Evolutionary conservation across 2,888 invertebrate genomes (phyloP).

Genomic region (Ligdia adustata): DNA sequence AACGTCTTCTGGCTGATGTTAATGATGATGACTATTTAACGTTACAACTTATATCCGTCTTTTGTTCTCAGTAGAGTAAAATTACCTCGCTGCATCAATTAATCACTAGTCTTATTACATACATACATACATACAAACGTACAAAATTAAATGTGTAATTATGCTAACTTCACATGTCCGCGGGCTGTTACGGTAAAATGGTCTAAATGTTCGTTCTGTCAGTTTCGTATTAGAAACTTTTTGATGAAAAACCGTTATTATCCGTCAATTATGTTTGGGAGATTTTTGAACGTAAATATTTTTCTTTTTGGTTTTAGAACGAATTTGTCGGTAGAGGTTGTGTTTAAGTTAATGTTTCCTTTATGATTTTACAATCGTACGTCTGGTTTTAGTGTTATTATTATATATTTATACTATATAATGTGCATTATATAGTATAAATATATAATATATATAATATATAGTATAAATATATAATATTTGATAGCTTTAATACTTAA

Average conservation of each 20-base stretch:
- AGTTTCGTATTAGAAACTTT: slow-evolving; percentile 69
- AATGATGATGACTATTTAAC: too few relatives aligned
- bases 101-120: slow-evolving; percentile 33
- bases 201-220: slow-evolving; percentile 64
- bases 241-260: slow-evolving; percentile 74
- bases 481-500: too few relatives aligned
- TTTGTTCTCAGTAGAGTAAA: too few relatives aligned
- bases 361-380: not conserved
- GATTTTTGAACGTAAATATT: slow-evolving; percentile 23
- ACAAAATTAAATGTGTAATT: slow-evolving; percentile 48
- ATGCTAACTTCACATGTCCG: slow-evolving; percentile 42
- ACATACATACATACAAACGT: slow-evolving; percentile 41
- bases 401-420: too few relatives aligned
- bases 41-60: too few relatives aligned
- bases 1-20: too few relatives aligned
- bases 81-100: too few relatives aligned
- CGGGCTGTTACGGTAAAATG: slow-evolving; percentile 68
- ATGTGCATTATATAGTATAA: too few relatives aligned
- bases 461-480: too few relatives aligned
- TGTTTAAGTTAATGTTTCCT: slow-evolving; percentile 25
- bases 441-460: too few relatives aligned
- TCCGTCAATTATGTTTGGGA: slow-evolving; percentile 49
- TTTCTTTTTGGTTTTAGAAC: slow-evolving; percentile 18
- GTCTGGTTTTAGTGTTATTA: not conserved
- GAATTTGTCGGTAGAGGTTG: slow-evolving; percentile 11